A percentile compares a stretch with the other conserved stretches of the same genome.
These are phyloP conservation scores for Petromus typicus DNA, from an alignment of 2,113 vertebrate genomes.

Conservation along the genomic window DNA sequence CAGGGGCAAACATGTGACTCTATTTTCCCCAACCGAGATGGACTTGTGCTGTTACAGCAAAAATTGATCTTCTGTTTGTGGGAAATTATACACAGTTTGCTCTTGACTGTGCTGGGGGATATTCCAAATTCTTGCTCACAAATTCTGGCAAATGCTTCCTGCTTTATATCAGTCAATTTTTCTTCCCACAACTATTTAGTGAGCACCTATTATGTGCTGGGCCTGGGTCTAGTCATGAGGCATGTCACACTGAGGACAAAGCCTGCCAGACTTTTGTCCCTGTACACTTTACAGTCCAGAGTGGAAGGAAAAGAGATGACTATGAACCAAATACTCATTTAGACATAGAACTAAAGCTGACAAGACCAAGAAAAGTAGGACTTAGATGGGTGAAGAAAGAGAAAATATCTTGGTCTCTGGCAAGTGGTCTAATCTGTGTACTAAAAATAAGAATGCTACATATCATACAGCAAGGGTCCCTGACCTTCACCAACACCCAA, in stretches of 20 bases:
- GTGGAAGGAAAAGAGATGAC: background rate
- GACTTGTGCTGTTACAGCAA: slow-evolving; percentile 72
- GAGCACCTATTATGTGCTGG: slow-evolving; percentile 33
- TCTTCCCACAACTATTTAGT: slow-evolving; percentile 34
- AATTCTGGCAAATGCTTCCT: slow-evolving; percentile 39
- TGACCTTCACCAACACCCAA: too few species aligned
- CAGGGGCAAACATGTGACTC: slow-evolving; percentile 72
- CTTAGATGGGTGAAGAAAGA: background rate
- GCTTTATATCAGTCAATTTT: background rate
- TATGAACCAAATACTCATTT: background rate
- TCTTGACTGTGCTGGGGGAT: slow-evolving; percentile 54
- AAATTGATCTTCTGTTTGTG: slow-evolving; percentile 77
- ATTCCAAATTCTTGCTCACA: slow-evolving; percentile 51
- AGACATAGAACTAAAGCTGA: background rate
- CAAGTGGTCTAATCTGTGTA: background rate
- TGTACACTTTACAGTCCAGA: background rate
- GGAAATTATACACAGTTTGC: slow-evolving; percentile 61
- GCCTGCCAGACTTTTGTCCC: background rate
- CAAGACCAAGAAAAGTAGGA: background rate
- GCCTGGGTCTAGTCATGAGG: background rate
- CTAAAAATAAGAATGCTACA: background rate
- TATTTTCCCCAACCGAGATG: slow-evolving; percentile 47
- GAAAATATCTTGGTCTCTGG: background rate
- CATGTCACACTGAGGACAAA: background rate
- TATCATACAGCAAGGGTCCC: background rate